Conservation (phyloP, 2,888 invertebrate genomes). For the Deladenus siricidicola region DNA sequence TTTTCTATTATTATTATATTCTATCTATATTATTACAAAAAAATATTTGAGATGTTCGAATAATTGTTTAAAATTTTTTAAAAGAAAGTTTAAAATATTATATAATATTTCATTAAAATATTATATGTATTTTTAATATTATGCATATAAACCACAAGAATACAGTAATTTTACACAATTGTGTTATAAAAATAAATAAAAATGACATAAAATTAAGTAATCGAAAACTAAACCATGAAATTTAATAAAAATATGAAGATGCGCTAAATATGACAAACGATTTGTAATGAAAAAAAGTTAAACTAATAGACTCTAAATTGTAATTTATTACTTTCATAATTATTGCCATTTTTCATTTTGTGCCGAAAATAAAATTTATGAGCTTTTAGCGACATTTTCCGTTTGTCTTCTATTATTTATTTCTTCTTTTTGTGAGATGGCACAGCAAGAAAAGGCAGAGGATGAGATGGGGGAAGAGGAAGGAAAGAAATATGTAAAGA, state of each 20-base stretch:
- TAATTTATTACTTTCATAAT: constrained; percentile 1
- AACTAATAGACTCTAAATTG: neutral
- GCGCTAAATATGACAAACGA: neutral
- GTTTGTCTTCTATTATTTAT: neutral
- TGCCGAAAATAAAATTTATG: neutral
- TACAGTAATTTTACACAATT: neutral
- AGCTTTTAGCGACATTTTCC: no score
- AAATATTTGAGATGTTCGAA: no score
- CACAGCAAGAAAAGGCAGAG: no score
- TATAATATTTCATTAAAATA: no score
- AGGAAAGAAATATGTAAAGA: neutral
- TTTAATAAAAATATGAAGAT: neutral
- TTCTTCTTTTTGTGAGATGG: no score
- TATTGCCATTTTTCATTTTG: neutral
- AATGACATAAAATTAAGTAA: neutral
- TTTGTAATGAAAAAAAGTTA: neutral
- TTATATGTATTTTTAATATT: no score
- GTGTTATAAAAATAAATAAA: neutral
- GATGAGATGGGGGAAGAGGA: neutral
- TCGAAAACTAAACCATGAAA: neutral
- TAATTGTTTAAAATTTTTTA: no score
- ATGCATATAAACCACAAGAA: no score
- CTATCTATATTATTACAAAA: no score
- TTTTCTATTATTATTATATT: no score
- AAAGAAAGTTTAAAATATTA: no score